Percentiles rank a stretch among this genome's conserved stretches.
Conservation (phyloP, 2,888 invertebrate genomes). For the Archaeoteleia sp. region DNA sequence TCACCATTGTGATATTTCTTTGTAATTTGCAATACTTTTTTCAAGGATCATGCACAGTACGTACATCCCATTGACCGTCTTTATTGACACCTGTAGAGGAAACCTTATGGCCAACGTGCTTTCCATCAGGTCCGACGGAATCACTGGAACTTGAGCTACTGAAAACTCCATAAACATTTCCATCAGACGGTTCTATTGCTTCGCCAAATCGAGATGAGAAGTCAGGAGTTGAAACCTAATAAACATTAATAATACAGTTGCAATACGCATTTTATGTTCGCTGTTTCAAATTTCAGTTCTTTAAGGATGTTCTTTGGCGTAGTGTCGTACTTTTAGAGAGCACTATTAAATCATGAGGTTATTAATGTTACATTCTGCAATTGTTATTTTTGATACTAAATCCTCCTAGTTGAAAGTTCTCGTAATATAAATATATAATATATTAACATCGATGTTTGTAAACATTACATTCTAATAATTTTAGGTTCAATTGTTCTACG, state of each 20-base stretch:
- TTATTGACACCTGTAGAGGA: conserved; percentile 48
- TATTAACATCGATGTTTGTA: not conserved
- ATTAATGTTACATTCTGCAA: too few species aligned
- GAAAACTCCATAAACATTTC: conserved; percentile 33
- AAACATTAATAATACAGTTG: too few species aligned
- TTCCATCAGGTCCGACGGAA: conserved; percentile 37
- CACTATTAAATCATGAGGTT: too few species aligned
- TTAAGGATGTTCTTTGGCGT: too few species aligned
- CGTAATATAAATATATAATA: conserved; percentile 59
- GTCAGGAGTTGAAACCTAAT: too few species aligned
- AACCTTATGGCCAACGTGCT: conserved; percentile 35
- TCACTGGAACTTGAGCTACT: conserved; percentile 46
- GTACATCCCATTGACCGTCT: conserved; percentile 42
- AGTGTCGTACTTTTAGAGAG: too few species aligned
- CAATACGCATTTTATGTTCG: too few species aligned
- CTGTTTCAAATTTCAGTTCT: too few species aligned
- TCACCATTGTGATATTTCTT: not conserved
- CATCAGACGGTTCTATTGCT: conserved; percentile 21
- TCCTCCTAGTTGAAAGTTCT: too few species aligned
- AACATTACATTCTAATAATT: not conserved
- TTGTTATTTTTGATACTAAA: too few species aligned
- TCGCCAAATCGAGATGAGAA: conserved; percentile 64
- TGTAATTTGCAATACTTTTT: conserved; percentile 13
- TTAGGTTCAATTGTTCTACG: not conserved
- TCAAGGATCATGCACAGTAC: conserved; percentile 45